Evolutionary conservation across 2,113 vertebrate species (phyloP).

Genomic region (Mungos mungo): DNA sequence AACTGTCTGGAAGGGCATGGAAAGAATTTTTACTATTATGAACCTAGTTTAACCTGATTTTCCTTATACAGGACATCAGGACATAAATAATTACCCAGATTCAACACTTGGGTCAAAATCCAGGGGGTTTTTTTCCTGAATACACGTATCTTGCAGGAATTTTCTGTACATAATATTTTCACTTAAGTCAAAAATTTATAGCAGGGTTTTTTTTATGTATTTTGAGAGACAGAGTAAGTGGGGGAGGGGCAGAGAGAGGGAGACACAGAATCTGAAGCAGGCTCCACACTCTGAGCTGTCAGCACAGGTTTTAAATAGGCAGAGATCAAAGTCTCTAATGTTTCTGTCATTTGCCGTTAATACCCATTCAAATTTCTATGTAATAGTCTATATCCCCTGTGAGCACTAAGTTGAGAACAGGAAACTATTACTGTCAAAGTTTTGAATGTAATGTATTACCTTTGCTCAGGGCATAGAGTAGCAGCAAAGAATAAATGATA

Average conservation of each 20-base stretch:
- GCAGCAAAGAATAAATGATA: background rate
- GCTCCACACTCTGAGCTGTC: too few relatives aligned
- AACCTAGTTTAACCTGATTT: background rate
- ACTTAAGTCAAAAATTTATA: slow-evolving; percentile 10
- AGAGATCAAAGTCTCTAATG: slow-evolving; percentile 20
- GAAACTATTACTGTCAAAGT: background rate
- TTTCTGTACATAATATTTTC: background rate
- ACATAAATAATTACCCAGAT: background rate
- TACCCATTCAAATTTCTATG: background rate
- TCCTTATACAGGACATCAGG: background rate
- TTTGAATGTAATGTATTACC: background rate
- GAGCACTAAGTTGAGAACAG: slow-evolving; percentile 33
- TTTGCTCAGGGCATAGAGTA: background rate
- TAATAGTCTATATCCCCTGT: background rate
- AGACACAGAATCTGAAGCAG: too few relatives aligned
- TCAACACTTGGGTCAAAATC: background rate
- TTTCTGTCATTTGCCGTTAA: slow-evolving; percentile 25
- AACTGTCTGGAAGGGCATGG: background rate
- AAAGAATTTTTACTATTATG: background rate
- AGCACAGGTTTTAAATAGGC: slow-evolving; percentile 25
- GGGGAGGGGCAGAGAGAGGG: too few relatives aligned
- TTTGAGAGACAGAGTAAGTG: too few relatives aligned
- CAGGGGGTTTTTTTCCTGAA: background rate
- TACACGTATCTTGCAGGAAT: background rate
- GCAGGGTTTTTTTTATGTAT: slow-evolving; percentile 47